phyloP scores from a whole-genome alignment of 64 coral and sea anemone species.

The Actinia equina region DNA sequence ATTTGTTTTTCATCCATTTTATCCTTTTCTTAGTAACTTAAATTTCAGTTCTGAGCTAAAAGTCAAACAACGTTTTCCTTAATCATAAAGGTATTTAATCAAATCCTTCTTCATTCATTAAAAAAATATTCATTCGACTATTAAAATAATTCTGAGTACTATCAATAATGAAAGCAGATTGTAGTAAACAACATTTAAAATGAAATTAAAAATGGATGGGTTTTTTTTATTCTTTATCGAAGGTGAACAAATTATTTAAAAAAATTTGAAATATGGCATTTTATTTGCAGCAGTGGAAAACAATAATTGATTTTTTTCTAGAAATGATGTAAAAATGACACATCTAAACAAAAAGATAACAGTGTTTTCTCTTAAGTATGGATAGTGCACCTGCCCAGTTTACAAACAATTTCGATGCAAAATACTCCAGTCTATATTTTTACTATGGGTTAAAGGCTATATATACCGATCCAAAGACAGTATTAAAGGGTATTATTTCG shows the following conservation, averaged over 20 bases:
- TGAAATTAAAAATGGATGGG: neutral
- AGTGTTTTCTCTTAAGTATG: neutral
- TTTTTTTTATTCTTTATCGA: no score
- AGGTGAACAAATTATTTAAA: no score
- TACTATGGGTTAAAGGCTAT: neutral
- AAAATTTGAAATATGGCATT: neutral
- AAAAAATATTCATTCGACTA: neutral
- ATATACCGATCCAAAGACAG: neutral
- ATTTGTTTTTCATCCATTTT: neutral
- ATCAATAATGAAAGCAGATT: neutral
- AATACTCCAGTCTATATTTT: neutral
- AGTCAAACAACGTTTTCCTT: no score
- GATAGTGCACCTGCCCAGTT: neutral
- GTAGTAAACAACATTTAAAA: constrained; percentile 4
- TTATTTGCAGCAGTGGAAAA: neutral
- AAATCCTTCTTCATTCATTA: neutral
- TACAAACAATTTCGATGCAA: neutral
- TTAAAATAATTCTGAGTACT: neutral
- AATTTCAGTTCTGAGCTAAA: no score
- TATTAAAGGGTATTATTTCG: neutral
- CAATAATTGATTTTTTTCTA: neutral
- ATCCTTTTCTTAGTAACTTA: no score
- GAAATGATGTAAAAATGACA: neutral
- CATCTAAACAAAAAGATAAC: neutral
- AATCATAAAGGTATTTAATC: neutral